Conservation (phyloP, 2,888 invertebrate species). For the Trissolcus brochymenae region DNA sequence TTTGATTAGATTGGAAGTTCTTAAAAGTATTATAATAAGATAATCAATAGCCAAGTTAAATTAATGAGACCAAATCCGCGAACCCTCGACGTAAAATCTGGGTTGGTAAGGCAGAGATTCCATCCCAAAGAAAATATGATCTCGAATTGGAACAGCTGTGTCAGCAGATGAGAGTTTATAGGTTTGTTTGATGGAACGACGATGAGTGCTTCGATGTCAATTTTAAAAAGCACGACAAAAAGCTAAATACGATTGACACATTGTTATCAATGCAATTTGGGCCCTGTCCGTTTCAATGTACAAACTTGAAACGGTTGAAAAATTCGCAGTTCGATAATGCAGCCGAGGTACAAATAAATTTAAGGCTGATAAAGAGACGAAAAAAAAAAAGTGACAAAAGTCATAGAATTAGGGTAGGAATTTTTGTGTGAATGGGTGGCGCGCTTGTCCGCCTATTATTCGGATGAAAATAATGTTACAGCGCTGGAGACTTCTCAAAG, state of each 20-base stretch:
- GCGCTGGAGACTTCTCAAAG: slow-evolving; percentile 43
- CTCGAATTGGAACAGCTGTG: slow-evolving; percentile 6
- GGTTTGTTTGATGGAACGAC: too few species aligned
- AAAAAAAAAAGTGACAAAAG: too few species aligned
- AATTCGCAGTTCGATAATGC: too few species aligned
- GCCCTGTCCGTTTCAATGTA: not conserved
- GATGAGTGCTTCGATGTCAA: too few species aligned
- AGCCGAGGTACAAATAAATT: too few species aligned
- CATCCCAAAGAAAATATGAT: not conserved
- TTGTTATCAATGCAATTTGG: too few species aligned
- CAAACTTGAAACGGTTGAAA: not conserved
- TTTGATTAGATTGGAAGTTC: slow-evolving; percentile 8
- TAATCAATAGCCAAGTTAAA: slow-evolving; percentile 21
- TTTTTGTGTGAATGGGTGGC: not conserved
- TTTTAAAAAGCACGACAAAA: slow-evolving; percentile 7
- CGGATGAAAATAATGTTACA: slow-evolving; percentile 50
- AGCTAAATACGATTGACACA: slow-evolving; percentile 1
- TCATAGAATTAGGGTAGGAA: too few species aligned
- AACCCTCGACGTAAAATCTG: slow-evolving; percentile 8
- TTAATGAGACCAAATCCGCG: slow-evolving; percentile 12
- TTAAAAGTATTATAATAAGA: slow-evolving; percentile 18
- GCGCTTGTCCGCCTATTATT: slow-evolving; percentile 36
- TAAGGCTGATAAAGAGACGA: too few species aligned
- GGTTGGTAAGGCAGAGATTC: slow-evolving; percentile 9
- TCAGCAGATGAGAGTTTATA: too few species aligned